A percentile compares a stretch with the other conserved stretches of the same genome.
phyloP scores from a whole-genome alignment of 1,140 invertebrate species.

The Hypsibius dujardini region DNA sequence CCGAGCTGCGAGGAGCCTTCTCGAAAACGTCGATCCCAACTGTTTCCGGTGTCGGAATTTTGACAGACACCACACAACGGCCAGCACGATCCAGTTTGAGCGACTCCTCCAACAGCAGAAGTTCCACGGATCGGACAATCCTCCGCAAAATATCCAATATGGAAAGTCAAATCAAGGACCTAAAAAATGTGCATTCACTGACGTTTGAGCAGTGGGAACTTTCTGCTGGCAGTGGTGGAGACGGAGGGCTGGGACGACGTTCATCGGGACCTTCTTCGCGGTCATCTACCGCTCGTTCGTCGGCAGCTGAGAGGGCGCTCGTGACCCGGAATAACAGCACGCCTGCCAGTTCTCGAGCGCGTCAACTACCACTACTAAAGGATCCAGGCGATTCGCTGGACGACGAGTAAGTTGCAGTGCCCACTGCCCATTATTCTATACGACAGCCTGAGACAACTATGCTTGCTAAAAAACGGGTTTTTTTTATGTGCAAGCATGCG shows the following conservation, averaged over 20 bases:
- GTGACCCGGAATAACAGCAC: too few relatives aligned
- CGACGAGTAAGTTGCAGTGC: too few relatives aligned
- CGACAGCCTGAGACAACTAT: too few relatives aligned
- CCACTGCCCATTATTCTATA: too few relatives aligned
- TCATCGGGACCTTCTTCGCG: not conserved
- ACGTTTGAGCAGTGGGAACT: not conserved
- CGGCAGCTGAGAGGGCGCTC: too few relatives aligned
- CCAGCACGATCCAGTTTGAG: not conserved
- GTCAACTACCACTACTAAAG: too few relatives aligned
- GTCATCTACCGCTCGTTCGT: too few relatives aligned
- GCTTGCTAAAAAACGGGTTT: too few relatives aligned
- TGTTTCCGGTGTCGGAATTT: not conserved
- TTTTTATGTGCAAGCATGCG: too few relatives aligned
- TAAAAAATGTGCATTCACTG: not conserved
- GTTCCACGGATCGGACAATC: not conserved
- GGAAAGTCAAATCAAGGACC: not conserved
- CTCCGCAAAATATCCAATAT: not conserved
- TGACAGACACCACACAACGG: not conserved
- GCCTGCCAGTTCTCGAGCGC: too few relatives aligned
- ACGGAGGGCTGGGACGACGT: not conserved
- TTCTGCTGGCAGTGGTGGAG: not conserved
- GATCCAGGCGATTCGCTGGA: too few relatives aligned
- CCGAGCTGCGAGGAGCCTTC: constrained; percentile 8
- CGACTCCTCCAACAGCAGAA: not conserved
- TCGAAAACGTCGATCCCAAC: not conserved